phyloP scores from a whole-genome alignment of 2,113 vertebrate species.

The Hystrix brachyura region DNA sequence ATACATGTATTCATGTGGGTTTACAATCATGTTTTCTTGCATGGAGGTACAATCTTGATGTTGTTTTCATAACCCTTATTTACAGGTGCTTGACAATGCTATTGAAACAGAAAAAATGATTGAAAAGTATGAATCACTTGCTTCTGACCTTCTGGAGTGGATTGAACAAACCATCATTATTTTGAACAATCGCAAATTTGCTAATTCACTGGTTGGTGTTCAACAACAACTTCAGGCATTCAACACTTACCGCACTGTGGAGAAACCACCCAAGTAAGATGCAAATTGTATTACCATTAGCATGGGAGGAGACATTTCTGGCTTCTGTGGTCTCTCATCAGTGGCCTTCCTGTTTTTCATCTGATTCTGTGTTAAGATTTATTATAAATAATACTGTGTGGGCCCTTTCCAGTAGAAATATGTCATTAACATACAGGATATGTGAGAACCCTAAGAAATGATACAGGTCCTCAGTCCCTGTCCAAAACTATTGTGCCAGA shows the following conservation, averaged over 20 bases:
- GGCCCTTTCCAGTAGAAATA: not conserved
- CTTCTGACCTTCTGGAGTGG: conserved; percentile 98
- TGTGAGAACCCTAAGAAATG: not conserved
- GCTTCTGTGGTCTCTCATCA: not conserved
- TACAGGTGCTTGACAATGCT: conserved; percentile 96
- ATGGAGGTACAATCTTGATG: not conserved
- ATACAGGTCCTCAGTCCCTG: not conserved
- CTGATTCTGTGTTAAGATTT: not conserved
- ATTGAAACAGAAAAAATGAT: conserved; percentile 99
- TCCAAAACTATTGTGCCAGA: not conserved
- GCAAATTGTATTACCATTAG: not conserved
- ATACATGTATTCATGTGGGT: rapidly evolving
- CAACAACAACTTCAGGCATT: conserved; percentile 98
- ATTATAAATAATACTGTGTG: not conserved
- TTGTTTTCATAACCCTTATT: conserved; percentile 49
- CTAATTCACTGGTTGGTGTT: conserved; percentile 96
- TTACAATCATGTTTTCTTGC: not conserved
- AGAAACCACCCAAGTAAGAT: conserved; percentile 97
- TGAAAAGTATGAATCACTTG: conserved; percentile 97
- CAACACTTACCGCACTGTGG: conserved; percentile 98
- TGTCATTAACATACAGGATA: not conserved
- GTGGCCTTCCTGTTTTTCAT: not conserved
- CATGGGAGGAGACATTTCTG: not conserved
- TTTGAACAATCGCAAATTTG: conserved; percentile 98
- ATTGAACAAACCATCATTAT: conserved; percentile 99